Conservation (phyloP, 1,140 invertebrate species). For the Megalonaias nervosa region DNA sequence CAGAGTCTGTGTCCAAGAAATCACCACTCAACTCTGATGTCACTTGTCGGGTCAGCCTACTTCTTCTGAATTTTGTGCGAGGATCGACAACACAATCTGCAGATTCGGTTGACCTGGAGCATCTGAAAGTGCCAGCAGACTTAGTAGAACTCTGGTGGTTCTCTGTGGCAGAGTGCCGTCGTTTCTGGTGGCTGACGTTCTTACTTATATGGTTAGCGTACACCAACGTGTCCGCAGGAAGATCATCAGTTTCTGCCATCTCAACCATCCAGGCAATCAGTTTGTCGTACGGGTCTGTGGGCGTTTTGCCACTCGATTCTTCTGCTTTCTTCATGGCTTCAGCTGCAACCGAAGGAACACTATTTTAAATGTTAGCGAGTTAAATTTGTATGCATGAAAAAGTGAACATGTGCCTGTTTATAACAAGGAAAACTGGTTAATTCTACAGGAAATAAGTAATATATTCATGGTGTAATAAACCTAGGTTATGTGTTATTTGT, state of each 20-base stretch:
- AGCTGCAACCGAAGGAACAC: conserved; percentile 24
- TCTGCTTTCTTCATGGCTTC: conserved; percentile 32
- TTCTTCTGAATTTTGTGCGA: no score
- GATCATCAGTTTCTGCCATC: conserved; percentile 46
- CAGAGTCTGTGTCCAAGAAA: no score
- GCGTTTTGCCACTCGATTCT: conserved; percentile 31
- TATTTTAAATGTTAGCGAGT: no score
- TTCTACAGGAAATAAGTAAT: no score
- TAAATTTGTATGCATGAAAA: no score
- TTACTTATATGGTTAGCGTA: conserved; percentile 40
- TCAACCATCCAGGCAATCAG: conserved; percentile 47
- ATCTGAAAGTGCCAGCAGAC: neutral
- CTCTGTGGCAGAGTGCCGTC: neutral
- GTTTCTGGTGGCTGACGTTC: conserved; percentile 9
- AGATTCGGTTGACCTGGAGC: neutral
- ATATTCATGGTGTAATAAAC: no score
- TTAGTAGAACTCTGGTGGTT: neutral
- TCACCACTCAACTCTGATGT: no score
- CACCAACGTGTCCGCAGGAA: conserved; percentile 36
- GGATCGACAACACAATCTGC: no score
- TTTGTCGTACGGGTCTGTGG: conserved; percentile 46
- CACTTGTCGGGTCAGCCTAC: no score
- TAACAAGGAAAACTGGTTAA: no score
- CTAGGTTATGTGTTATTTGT: no score
- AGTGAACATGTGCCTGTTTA: no score